Evolutionary conservation across 2,797 vertebrate genomes (phyloP).

Genomic region (Pangasius larnaudii): DNA sequence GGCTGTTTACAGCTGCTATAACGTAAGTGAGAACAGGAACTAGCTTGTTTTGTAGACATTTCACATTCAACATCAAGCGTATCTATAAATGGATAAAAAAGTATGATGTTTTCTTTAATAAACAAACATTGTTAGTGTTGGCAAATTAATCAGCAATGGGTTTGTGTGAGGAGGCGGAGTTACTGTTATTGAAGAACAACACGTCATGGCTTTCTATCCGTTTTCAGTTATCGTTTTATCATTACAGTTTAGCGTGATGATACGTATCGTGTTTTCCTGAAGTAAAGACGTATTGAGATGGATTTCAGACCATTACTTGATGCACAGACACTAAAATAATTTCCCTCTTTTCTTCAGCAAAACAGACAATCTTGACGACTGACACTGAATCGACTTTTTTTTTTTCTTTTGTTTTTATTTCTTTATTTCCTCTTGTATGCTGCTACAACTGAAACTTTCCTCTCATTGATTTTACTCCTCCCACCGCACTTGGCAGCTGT

Average conservation of each 20-base stretch:
- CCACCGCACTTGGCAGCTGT: not conserved
- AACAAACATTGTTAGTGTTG: not conserved
- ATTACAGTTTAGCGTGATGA: not conserved
- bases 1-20: not conserved
- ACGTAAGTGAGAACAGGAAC: not conserved
- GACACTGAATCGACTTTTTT: not conserved
- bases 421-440: not conserved
- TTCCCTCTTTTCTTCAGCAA: not conserved
- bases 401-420: not conserved
- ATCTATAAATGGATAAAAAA: not conserved
- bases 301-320: not conserved
- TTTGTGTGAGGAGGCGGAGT: not conserved
- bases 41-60: not conserved
- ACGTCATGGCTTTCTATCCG: not conserved
- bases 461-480: conserved; percentile 13
- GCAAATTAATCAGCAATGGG: not conserved
- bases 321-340: not conserved
- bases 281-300: no score
- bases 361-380: not conserved
- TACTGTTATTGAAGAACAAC: not conserved
- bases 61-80: not conserved
- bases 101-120: not conserved
- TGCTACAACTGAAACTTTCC: not conserved
- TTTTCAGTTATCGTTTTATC: not conserved
- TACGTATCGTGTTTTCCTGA: not conserved